phyloP scores from a whole-genome alignment of 2,888 invertebrate species.

The Lasius fuliginosus region DNA sequence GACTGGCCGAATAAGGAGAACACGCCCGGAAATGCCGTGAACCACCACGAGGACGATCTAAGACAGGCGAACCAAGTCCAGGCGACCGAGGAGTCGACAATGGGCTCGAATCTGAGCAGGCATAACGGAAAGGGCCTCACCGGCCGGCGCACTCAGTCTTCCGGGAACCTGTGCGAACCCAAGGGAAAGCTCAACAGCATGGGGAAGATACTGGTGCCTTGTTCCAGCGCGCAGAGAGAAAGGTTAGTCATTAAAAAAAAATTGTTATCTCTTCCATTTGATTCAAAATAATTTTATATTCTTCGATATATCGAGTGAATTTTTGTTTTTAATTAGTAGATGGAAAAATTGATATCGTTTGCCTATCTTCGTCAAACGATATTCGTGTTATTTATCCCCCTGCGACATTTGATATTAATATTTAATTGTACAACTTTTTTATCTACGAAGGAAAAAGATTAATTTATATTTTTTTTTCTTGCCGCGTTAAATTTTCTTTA shows the following conservation, averaged over 20 bases:
- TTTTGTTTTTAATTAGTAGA: slow-evolving; percentile 1
- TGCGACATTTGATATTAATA: background rate
- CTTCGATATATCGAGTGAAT: background rate
- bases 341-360: background rate
- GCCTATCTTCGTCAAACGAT: background rate
- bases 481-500: background rate
- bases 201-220: slow-evolving; percentile 84
- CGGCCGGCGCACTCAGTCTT: slow-evolving; percentile 91
- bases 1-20: slow-evolving; percentile 83
- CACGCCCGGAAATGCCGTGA: slow-evolving; percentile 79
- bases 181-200: slow-evolving; percentile 83
- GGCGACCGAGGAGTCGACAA: slow-evolving; percentile 83
- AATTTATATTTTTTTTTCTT: slow-evolving; percentile 2
- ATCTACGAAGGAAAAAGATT: background rate
- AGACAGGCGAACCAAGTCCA: slow-evolving; percentile 33
- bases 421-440: slow-evolving; percentile 2
- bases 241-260: slow-evolving; percentile 72
- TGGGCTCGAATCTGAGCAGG: slow-evolving; percentile 94
- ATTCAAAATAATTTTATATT: background rate
- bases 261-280: background rate
- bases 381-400: background rate
- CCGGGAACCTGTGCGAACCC: slow-evolving; percentile 91
- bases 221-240: slow-evolving; percentile 82
- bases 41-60: slow-evolving; percentile 49
- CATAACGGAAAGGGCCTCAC: slow-evolving; percentile 91